phyloP scores from a whole-genome alignment of 2,113 vertebrate species.

The Pelecanus crispus region DNA sequence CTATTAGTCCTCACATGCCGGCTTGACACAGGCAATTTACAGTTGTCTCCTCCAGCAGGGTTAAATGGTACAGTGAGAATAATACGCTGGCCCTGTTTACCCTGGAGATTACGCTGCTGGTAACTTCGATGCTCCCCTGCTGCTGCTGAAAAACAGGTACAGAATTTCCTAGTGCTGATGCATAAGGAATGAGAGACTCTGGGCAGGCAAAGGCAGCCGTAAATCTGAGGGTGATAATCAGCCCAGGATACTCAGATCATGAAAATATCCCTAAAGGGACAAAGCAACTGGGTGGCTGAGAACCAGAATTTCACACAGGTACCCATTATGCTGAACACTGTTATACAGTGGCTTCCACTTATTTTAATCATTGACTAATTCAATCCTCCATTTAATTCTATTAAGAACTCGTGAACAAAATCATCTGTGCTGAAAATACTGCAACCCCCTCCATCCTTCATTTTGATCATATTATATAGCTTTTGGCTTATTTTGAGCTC shows the following conservation, averaged over 20 bases:
- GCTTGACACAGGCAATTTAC: not conserved
- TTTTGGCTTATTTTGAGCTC: not conserved
- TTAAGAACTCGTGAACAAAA: not conserved
- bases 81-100: not conserved
- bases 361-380: not conserved
- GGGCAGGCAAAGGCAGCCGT: not conserved
- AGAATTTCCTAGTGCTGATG: not conserved
- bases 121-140: not conserved
- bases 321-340: not conserved
- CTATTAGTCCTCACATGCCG: not conserved
- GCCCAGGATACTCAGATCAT: not conserved
- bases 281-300: accelerated
- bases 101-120: not conserved
- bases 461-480: not conserved
- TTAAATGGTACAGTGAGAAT: not conserved
- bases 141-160: slow-evolving; percentile 24
- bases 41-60: not conserved
- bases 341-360: not conserved
- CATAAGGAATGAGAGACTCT: not conserved
- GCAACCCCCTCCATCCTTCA: not conserved
- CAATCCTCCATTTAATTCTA: not conserved
- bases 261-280: not conserved
- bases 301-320: not conserved
- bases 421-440: not conserved
- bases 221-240: not conserved